A percentile compares a stretch with the other conserved stretches of the same genome.
phyloP scores from a whole-genome alignment of 2,888 invertebrate species.

The Drosophila picticornis region DNA sequence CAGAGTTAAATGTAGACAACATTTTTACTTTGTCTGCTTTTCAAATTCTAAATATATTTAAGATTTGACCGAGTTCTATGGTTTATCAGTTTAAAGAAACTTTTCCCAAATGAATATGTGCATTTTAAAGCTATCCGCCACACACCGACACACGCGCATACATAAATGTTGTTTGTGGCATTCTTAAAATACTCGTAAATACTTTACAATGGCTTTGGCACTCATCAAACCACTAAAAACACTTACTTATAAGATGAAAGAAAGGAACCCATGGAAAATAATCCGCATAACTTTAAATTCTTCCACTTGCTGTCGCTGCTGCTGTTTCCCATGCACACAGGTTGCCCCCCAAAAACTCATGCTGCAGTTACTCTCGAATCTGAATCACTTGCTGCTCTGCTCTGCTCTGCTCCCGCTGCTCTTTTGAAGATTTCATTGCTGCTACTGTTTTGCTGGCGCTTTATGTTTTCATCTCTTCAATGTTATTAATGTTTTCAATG shows the following conservation, averaged over 20 bases:
- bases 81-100: neutral
- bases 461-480: slow-evolving; percentile 45
- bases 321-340: slow-evolving; percentile 35
- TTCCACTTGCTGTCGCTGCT: slow-evolving; percentile 43
- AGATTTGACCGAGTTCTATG: neutral
- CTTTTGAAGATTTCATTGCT: slow-evolving; percentile 19
- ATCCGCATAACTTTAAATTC: slow-evolving; percentile 28
- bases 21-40: neutral
- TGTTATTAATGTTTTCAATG: slow-evolving; percentile 68
- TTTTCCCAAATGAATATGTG: neutral
- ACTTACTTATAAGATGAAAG: slow-evolving; percentile 30
- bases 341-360: slow-evolving; percentile 31
- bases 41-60: neutral
- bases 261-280: slow-evolving; percentile 12
- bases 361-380: slow-evolving; percentile 37
- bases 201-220: slow-evolving; percentile 75
- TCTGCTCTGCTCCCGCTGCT: slow-evolving; percentile 23
- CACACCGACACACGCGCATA: slow-evolving; percentile 46
- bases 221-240: slow-evolving; percentile 45
- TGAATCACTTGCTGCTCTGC: slow-evolving; percentile 17
- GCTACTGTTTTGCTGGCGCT: slow-evolving; percentile 37
- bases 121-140: slow-evolving; percentile 16
- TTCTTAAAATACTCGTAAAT: slow-evolving; percentile 34
- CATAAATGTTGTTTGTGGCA: slow-evolving; percentile 72
- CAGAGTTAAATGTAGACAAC: neutral